Base-by-base conservation (phyloP, 2,113 vertebrate genomes). In the Pleuronectes platessa region DNA sequence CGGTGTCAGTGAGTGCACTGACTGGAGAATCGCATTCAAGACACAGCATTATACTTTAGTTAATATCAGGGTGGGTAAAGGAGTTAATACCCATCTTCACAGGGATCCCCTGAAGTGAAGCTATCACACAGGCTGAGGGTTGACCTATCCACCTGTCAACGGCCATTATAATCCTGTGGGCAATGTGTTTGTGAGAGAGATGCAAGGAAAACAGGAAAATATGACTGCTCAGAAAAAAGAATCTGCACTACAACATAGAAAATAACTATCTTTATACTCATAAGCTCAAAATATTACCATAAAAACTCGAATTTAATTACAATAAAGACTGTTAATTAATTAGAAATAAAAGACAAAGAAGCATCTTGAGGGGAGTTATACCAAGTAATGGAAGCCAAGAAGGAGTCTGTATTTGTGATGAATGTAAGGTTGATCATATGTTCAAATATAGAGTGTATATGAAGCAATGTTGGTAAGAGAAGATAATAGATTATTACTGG, bases 141-240 rank as follows among this genome's bases (percentile, higher is more conserved):
- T 89, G 89, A 92, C 92, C 90, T 92, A 91, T 85, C 53, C 85
- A 76, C 72, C 68, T 87, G 87, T 92, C 92, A 88, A 11, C 82
- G 49, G 62, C 66, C 66, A 84, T 92, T 75, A 92, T 49, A 84
- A 75, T 88, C 61, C 68, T 20, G 55, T 82, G 74, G 68, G 54
- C 54, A 76, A 26, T 31, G 27, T 74, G 54, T 55, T 42, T 62
- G 74, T 66, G 23, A 66, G 45, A 53, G 42, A 53, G 60, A 40
- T 35, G 60, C 55, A 47, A 54, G 27, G 24, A 60, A 75, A 63
- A 35, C 2, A 27, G 62, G 6, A 51, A 51, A 58, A 63, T 56
- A 69, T 21, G 35, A 53, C 55, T 40, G 21, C 35, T 40, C 31
- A 54, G 31, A 70, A 13, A 42, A 26, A n/a, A 37, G 2, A 9